Percentiles rank a stretch among this genome's conserved stretches.
Evolutionary conservation across 2,797 vertebrate genomes (phyloP).

Genomic region (Yasuhikotakia modesta): DNA sequence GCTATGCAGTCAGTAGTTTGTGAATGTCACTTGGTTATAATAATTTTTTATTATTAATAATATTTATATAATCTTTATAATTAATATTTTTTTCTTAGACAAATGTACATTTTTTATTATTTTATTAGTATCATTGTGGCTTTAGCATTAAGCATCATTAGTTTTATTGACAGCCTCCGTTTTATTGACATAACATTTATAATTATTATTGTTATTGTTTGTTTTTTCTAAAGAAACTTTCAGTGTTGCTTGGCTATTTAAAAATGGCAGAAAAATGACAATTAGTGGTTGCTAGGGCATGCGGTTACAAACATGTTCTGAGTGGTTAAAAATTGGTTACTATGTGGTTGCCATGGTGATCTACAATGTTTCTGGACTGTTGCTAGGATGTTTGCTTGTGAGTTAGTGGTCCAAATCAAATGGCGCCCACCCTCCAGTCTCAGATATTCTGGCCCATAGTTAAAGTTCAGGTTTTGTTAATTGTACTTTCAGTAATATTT

Average conservation of each 20-base stretch:
- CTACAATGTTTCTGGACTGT: background rate
- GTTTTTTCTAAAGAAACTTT: background rate
- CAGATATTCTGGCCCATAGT: background rate
- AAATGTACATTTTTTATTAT: background rate
- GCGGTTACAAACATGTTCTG: background rate
- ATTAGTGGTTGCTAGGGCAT: background rate
- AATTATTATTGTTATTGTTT: background rate
- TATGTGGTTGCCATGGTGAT: background rate
- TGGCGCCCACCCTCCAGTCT: background rate
- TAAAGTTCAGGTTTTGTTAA: background rate
- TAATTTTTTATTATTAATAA: too few species aligned
- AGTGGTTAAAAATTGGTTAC: background rate
- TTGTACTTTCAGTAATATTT: too few species aligned
- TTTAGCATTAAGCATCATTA: background rate
- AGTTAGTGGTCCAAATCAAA: background rate
- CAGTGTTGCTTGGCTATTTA: background rate
- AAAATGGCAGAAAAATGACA: background rate
- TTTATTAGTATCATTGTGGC: background rate
- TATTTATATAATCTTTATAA: too few species aligned
- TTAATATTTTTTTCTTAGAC: too few species aligned
- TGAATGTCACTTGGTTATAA: background rate
- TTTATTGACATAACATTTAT: background rate
- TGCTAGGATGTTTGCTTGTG: background rate
- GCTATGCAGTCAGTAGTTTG: conserved; percentile 23
- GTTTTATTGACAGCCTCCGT: too few species aligned